Base-by-base conservation (phyloP, 2,888 invertebrate species). In the Eupithecia dodoneata region DNA sequence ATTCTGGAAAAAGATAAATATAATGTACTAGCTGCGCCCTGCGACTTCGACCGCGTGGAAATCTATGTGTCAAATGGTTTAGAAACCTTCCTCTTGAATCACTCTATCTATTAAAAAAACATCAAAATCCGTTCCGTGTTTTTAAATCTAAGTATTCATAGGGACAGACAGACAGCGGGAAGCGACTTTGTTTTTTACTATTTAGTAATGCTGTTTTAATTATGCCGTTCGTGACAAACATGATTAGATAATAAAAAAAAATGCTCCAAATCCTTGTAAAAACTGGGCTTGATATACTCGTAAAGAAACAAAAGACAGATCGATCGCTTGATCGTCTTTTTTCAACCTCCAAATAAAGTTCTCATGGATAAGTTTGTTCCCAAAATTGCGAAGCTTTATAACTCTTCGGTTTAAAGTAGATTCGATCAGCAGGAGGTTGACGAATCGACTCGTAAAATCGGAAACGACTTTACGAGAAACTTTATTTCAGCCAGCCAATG, bases 1-100 rank as follows among this genome's bases (percentile, higher is more conserved):
- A 95, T 91, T 82, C 94, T 94, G 85, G 66, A 83, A 84, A 70
- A 12, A 30, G 1, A 4, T 41, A 0, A 30, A 63, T 30, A 63
- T 30, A 10, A 30, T 59, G n/a, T 9, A 9, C 18, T 30, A 59
- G 18, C n/a, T 30, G 30, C 30, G 30, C 30, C 30, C 30, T 30
- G 30, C 30, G 30, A 30, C 30, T 30, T 30, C 30, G 30, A 0
- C 30, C 30, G 30, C 30, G 30, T 30, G 30, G 30, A 30, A 30
- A 30, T 30, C 30, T 30, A 30, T 30, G 30, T 30, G 30, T 30
- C 30, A 30, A 30, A 30, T 30, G 30, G 30, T 30, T 30, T 30
- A 30, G 30, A 30, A 30, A 30, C 30, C 30, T 30, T 30, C 30
- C 30, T 30, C 30, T 30, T 30, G 30, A 30, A 30, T 30, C 30